phyloP scores from a whole-genome alignment of 2,797 vertebrate species.

The Picus viridis region DNA sequence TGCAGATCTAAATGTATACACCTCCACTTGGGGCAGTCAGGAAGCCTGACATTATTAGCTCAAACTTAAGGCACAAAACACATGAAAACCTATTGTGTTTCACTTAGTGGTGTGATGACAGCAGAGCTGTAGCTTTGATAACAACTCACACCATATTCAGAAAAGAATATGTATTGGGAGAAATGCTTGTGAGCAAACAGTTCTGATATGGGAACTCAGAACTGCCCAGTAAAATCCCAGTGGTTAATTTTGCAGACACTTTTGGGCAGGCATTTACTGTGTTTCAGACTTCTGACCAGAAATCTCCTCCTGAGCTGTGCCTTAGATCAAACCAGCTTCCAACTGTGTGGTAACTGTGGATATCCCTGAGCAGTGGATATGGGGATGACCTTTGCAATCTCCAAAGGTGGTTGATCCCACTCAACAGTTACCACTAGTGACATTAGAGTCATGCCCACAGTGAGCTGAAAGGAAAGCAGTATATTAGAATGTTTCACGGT shows the following conservation, averaged over 20 bases:
- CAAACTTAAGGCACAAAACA: neutral
- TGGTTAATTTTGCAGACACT: neutral
- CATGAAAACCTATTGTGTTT: neutral
- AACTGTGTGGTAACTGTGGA: conserved; percentile 8
- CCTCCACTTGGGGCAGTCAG: neutral
- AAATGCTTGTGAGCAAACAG: neutral
- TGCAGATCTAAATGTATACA: neutral
- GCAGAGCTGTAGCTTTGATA: neutral
- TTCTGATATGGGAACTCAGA: neutral
- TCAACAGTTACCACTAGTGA: neutral
- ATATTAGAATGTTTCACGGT: neutral
- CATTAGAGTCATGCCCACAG: neutral
- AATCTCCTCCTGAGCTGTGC: neutral
- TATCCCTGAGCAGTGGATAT: neutral
- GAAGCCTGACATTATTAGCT: neutral
- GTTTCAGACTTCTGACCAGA: conserved; percentile 12
- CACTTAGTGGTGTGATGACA: neutral
- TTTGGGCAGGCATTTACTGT: neutral
- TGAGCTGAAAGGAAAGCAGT: neutral
- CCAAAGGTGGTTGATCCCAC: neutral
- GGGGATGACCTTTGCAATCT: neutral
- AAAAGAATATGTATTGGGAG: neutral
- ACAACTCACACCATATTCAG: neutral
- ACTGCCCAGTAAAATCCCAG: neutral
- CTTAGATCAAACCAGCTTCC: neutral